phyloP scores from a whole-genome alignment of 92 coral and sea anemone genomes.

The Epizoanthus scotinus region DNA sequence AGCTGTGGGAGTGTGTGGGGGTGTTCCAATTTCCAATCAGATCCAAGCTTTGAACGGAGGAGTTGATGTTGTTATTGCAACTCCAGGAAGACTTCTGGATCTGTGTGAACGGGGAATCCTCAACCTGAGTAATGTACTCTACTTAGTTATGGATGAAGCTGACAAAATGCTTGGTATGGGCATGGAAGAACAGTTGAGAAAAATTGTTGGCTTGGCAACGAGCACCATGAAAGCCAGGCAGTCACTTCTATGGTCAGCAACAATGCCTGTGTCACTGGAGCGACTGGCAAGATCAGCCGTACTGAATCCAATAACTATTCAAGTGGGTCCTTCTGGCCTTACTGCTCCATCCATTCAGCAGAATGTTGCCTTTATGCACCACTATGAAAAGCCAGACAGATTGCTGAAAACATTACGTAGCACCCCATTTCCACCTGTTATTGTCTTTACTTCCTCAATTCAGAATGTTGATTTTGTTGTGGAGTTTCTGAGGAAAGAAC shows the following conservation, averaged over 20 bases:
- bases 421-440: slow-evolving; percentile 95
- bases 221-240: slow-evolving; percentile 84
- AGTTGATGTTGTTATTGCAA: slow-evolving; percentile 86
- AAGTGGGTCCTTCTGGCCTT: slow-evolving; percentile 88
- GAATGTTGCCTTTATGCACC: slow-evolving; percentile 73
- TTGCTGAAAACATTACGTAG: slow-evolving; percentile 77
- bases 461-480: slow-evolving; percentile 92
- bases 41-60: slow-evolving; percentile 68
- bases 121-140: slow-evolving; percentile 65
- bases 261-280: slow-evolving; percentile 92
- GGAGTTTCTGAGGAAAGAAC: slow-evolving; percentile 84
- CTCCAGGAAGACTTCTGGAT: slow-evolving; percentile 93
- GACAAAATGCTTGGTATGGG: slow-evolving; percentile 99
- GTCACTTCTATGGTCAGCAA: slow-evolving; percentile 94
- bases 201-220: slow-evolving; percentile 94
- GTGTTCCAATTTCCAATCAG: slow-evolving; percentile 82
- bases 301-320: slow-evolving; percentile 84
- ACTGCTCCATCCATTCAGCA: slow-evolving; percentile 89
- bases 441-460: slow-evolving; percentile 92
- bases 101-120: slow-evolving; percentile 88
- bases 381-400: slow-evolving; percentile 83
- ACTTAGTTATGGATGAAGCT: slow-evolving; percentile 96
- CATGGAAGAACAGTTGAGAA: slow-evolving; percentile 92
- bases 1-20: slow-evolving; percentile 91
- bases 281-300: slow-evolving; percentile 97